Evolutionary conservation across 92 coral and sea anemone species (phyloP).

Genomic region (Ricordea florida): DNA sequence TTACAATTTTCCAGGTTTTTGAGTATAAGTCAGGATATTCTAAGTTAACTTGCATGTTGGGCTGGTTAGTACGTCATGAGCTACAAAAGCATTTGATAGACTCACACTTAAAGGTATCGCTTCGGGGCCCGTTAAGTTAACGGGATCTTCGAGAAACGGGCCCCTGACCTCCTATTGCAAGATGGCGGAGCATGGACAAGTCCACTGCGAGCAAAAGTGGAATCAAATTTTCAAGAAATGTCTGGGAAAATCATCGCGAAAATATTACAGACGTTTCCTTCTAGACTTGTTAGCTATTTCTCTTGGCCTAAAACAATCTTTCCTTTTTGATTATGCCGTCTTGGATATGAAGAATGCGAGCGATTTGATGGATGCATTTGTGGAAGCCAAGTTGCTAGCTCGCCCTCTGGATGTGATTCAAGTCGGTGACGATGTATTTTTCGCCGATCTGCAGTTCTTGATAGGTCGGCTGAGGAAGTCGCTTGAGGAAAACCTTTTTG

Average conservation of each 20-base stretch:
- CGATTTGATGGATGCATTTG: background rate
- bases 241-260: constrained; percentile 22
- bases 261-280: constrained; percentile 14
- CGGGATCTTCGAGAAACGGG: background rate
- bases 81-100: no score
- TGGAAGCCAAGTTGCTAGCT: background rate
- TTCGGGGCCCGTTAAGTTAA: no score
- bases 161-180: background rate
- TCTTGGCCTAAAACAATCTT: constrained; percentile 52
- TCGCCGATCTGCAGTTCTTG: constrained; percentile 12
- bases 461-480: background rate
- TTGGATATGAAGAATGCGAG: constrained; percentile 14
- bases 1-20: no score
- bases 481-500: background rate
- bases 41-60: no score
- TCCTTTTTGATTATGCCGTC: constrained; percentile 65
- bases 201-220: background rate
- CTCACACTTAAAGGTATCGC: no score
- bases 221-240: constrained; percentile 5
- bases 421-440: constrained; percentile 47
- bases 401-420: constrained; percentile 13
- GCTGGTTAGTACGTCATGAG: no score
- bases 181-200: constrained; percentile 52
- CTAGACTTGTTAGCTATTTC: constrained; percentile 20
- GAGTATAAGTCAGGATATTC: no score